Conservation (phyloP, 35 echinoderm and acorn worm genomes). For the Lytechinus variegatus region DNA sequence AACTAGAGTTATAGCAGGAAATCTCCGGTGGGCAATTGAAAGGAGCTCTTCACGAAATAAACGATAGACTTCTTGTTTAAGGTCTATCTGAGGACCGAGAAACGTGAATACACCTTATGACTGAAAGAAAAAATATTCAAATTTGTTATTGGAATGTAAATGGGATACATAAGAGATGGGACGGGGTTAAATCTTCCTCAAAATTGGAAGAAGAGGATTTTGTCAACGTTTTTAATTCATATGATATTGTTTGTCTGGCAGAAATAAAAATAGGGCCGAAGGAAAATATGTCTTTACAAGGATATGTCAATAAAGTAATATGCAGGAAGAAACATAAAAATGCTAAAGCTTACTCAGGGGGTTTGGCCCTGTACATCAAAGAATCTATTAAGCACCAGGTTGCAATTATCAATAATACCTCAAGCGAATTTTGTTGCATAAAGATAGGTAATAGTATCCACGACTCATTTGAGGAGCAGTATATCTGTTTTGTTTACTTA, state of each 20-base stretch:
- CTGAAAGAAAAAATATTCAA: not conserved
- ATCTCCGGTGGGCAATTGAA: not conserved
- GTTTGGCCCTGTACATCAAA: not conserved
- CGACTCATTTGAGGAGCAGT: not conserved
- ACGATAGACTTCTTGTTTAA: not conserved
- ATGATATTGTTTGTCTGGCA: slow-evolving; percentile 7
- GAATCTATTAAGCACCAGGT: not conserved
- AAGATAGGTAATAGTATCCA: not conserved
- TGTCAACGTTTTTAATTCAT: not conserved
- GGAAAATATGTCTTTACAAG: not conserved
- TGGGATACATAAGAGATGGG: not conserved
- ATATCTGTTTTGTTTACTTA: too few species aligned
- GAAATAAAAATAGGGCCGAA: not conserved
- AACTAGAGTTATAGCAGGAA: not conserved
- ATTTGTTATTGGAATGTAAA: slow-evolving; percentile 40
- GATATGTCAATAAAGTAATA: not conserved
- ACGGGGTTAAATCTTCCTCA: not conserved
- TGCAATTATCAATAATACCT: not conserved
- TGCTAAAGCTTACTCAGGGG: too few species aligned
- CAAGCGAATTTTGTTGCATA: not conserved
- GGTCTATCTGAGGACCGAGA: not conserved
- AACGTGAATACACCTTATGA: not conserved
- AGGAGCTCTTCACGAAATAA: not conserved
- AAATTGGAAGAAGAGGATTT: not conserved
- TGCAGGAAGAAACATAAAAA: not conserved